A percentile compares a stretch with the other conserved stretches of the same genome.
phyloP scores from a whole-genome alignment of 2,113 vertebrate species.

The Clarias gariepinus region DNA sequence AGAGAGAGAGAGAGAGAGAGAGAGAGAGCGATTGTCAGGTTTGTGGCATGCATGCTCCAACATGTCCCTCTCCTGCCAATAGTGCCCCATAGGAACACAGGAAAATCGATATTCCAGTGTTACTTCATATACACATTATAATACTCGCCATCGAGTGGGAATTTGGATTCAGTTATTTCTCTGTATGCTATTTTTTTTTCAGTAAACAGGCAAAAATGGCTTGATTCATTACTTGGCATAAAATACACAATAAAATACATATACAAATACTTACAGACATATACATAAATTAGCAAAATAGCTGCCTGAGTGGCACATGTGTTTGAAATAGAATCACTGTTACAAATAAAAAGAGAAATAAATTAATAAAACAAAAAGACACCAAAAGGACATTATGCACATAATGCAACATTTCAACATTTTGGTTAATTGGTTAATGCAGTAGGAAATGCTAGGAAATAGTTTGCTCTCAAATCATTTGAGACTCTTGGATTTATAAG shows the following conservation, averaged over 20 bases:
- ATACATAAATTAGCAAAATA: conserved; percentile 70
- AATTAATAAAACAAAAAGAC: background rate
- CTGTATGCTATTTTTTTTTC: conserved; percentile 64
- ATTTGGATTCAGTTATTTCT: background rate
- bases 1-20: conserved; percentile 4
- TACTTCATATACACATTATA: background rate
- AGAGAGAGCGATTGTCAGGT: conserved; percentile 45
- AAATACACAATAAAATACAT: conserved; percentile 66
- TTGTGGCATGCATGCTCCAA: conserved; percentile 48
- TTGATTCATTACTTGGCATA: conserved; percentile 81
- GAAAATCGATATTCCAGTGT: background rate
- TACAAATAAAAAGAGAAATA: conserved; percentile 15
- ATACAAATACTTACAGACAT: conserved; percentile 44
- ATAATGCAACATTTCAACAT: conserved; percentile 62
- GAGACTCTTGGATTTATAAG: background rate
- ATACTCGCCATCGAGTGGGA: conserved; percentile 7
- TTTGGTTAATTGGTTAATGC: background rate
- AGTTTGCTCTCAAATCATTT: background rate
- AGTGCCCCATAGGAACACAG: conserved; percentile 18
- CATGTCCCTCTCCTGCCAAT: conserved; percentile 43
- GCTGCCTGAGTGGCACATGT: conserved; percentile 79
- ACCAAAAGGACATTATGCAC: conserved; percentile 57
- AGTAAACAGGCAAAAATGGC: conserved; percentile 75
- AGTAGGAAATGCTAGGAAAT: too few species aligned
- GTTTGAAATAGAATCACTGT: conserved; percentile 69